Evolutionary conservation across 1,140 invertebrate genomes (phyloP).

Genomic region (Lepidurus apus): DNA sequence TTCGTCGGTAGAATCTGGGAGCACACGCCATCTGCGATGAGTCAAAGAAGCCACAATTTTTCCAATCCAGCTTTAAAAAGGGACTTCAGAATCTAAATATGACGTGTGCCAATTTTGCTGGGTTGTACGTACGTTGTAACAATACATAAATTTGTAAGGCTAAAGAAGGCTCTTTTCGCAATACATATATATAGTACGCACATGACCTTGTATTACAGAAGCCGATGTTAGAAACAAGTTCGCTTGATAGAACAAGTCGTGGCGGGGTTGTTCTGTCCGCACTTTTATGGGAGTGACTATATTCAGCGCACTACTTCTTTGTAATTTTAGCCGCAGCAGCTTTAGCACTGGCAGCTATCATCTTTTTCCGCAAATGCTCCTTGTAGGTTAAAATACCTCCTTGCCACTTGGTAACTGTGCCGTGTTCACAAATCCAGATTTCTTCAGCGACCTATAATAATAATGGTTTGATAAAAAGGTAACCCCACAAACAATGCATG

Average conservation of each 20-base stretch:
- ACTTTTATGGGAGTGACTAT: background rate
- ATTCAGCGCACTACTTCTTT: background rate
- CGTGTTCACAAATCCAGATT: constrained; percentile 98
- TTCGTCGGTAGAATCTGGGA: background rate
- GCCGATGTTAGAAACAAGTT: background rate
- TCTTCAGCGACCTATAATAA: constrained; percentile 87
- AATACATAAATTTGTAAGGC: background rate
- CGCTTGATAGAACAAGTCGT: background rate
- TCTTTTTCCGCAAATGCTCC: constrained; percentile 80
- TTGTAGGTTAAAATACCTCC: constrained; percentile 95
- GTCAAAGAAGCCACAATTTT: background rate
- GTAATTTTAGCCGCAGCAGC: constrained; percentile 33
- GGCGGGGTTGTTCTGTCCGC: background rate
- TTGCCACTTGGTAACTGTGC: constrained; percentile 92
- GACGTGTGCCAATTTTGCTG: too few relatives aligned
- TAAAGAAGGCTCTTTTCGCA: background rate
- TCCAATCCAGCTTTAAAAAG: too few relatives aligned
- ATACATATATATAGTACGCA: background rate
- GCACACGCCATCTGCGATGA: background rate
- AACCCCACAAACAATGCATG: constrained; percentile 33
- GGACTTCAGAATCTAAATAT: too few relatives aligned
- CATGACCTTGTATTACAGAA: constrained; percentile 7
- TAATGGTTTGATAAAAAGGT: constrained; percentile 35
- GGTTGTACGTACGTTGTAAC: too few relatives aligned
- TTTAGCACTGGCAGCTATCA: constrained; percentile 49